A percentile compares a stretch with the other conserved stretches of the same genome.
phyloP scores from a whole-genome alignment of 2,113 vertebrate genomes.

The Phoenicopterus ruber region DNA sequence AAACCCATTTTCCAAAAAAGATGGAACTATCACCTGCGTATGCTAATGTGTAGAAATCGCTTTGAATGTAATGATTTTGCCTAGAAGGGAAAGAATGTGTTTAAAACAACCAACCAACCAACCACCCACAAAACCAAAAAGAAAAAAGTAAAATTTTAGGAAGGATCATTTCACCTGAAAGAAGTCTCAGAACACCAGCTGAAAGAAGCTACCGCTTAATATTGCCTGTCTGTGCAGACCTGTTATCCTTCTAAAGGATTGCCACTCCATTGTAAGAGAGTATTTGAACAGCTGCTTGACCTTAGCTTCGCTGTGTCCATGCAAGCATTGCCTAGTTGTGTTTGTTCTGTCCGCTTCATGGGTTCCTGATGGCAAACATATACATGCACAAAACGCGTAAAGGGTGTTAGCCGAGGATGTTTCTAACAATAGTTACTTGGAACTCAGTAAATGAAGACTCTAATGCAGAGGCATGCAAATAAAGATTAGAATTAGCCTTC shows the following conservation, averaged over 20 bases:
- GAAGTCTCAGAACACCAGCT: neutral
- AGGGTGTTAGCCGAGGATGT: neutral
- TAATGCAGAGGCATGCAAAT: neutral
- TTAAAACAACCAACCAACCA: neutral
- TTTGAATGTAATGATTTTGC: neutral
- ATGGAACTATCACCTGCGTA: neutral
- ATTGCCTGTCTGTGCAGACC: neutral
- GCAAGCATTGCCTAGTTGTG: neutral
- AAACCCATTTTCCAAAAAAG: neutral
- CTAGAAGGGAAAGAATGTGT: neutral
- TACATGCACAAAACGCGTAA: fast-evolving
- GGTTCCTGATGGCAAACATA: neutral
- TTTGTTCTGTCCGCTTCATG: neutral
- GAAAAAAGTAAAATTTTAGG: neutral
- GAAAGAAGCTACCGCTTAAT: neutral
- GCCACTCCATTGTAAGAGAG: too few species aligned
- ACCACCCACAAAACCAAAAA: too few species aligned
- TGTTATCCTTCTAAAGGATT: neutral
- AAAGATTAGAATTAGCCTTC: neutral
- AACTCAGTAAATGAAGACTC: neutral
- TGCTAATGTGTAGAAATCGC: neutral
- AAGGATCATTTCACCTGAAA: neutral
- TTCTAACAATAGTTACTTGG: neutral
- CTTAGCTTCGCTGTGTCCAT: neutral
- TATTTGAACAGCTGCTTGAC: neutral